These are phyloP conservation scores for Lepus timidus DNA, from an alignment of 2,113 vertebrate species.

Conservation along the genomic window DNA sequence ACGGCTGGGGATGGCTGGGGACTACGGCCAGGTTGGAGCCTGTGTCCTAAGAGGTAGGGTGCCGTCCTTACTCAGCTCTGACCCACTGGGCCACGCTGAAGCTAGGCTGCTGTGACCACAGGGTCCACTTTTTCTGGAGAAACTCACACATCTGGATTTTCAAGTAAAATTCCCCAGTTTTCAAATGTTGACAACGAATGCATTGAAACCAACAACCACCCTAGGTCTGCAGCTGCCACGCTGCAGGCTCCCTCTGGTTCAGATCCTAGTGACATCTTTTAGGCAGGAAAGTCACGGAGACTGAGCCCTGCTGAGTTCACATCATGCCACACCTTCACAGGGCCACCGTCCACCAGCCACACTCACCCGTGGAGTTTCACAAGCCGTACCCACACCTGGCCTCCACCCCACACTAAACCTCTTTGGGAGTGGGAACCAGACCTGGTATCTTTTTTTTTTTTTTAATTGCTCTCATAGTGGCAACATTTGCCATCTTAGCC, in stretches of 20 bases:
- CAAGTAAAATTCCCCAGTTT: not conserved
- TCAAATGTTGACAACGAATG: not conserved
- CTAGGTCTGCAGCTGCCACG: not conserved
- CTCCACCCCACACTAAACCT: not conserved
- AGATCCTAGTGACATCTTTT: not conserved
- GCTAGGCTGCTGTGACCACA: too few species aligned
- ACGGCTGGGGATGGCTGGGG: not conserved
- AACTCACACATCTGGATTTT: not conserved
- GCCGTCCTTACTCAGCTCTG: too few species aligned
- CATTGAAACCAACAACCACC: not conserved
- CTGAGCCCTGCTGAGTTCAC: not conserved
- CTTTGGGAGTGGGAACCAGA: not conserved
- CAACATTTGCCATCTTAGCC: not conserved
- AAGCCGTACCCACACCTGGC: too few species aligned
- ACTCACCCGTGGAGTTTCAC: not conserved
- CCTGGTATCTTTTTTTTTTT: not conserved
- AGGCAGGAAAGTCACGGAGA: not conserved
- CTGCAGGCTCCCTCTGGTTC: not conserved
- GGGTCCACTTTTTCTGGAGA: not conserved
- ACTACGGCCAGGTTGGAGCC: too few species aligned
- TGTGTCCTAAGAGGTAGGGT: rapidly evolving
- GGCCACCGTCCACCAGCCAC: not conserved
- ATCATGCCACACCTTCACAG: not conserved
- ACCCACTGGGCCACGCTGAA: not conserved
- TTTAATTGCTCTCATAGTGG: not conserved